Base-by-base conservation (phyloP, 1,140 invertebrate species). In the Drosophila tsacasi region DNA sequence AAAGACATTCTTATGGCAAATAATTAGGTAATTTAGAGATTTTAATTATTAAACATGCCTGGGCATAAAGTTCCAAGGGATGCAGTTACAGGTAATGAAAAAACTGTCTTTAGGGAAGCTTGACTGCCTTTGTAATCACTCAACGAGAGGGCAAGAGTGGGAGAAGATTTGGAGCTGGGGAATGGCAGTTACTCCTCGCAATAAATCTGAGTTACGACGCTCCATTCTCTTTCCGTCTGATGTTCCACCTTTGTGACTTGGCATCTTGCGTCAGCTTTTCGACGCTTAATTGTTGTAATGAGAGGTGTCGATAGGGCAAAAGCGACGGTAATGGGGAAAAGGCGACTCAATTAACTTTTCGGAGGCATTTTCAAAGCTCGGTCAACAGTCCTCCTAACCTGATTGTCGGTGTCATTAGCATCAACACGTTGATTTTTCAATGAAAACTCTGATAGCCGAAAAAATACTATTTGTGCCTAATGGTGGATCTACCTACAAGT, bases 201-300 rank as follows among this genome's bases (percentile, higher is more conserved):
- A 61, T 59, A 54, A 76, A 76, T 76, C 49, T 61, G 30, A 42
- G 39, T 60, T 76, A 60, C 47, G 47, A 42, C 37, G 27, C 54
- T 63, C 57, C 76, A 78, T 78, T 78, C 76, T 63, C 76, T 78
- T 77, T 76, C 50, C 37, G 21, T 44, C 58, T 39, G 46, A 71
- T 52, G 52, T 40, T 49, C 50, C 40, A 39, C 37, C 66, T 52
- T 42, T 42, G 59, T 44, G 25, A 15, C 37, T 50, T 30, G 39
- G 12, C 35, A 37, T 19, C 32, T 71, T 46, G 50, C 52, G 30
- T 75, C 21, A 57, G 30, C 30, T 19, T 39, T 50, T 35, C 27
- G 15, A 25, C 37, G 32, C 63, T 77, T 77, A 68, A 68, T 77
- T 77, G 52, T 40, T 77, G 65, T 47, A 59, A 76, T 68, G 54